Conservation (phyloP, 2,888 invertebrate genomes). For the Xestia rhomboidea region DNA sequence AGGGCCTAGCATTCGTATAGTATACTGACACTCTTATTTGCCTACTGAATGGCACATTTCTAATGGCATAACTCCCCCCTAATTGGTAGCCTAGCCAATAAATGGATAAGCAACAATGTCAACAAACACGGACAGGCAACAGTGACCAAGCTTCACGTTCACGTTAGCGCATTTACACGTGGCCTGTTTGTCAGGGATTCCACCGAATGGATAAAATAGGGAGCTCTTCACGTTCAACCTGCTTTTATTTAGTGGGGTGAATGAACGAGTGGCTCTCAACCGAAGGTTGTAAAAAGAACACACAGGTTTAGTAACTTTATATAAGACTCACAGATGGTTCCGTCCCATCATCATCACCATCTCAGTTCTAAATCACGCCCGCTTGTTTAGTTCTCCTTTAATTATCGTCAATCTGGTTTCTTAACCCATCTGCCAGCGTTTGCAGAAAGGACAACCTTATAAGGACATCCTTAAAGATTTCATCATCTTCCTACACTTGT, state of each 20-base stretch:
- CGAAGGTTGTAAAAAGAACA: background rate
- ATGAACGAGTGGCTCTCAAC: background rate
- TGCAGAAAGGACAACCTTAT: background rate
- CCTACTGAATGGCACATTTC: constrained; percentile 15
- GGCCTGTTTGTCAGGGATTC: background rate
- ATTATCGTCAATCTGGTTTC: background rate
- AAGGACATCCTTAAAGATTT: background rate
- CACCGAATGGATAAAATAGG: background rate
- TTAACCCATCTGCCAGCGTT: background rate
- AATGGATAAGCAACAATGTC: constrained; percentile 2
- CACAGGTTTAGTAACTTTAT: background rate
- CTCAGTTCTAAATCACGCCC: background rate
- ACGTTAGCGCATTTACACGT: background rate
- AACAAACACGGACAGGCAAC: constrained; percentile 3
- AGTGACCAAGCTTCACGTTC: background rate
- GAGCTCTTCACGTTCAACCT: background rate
- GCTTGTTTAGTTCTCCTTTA: background rate
- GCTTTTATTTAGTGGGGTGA: background rate
- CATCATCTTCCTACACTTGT: too few species aligned
- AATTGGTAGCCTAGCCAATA: background rate
- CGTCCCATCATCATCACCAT: background rate
- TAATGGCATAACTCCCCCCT: background rate
- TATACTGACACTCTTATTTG: background rate
- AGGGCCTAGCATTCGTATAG: background rate
- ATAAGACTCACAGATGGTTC: background rate